Conservation (phyloP, 2,888 invertebrate species). For the Drosophila rellima region DNA sequence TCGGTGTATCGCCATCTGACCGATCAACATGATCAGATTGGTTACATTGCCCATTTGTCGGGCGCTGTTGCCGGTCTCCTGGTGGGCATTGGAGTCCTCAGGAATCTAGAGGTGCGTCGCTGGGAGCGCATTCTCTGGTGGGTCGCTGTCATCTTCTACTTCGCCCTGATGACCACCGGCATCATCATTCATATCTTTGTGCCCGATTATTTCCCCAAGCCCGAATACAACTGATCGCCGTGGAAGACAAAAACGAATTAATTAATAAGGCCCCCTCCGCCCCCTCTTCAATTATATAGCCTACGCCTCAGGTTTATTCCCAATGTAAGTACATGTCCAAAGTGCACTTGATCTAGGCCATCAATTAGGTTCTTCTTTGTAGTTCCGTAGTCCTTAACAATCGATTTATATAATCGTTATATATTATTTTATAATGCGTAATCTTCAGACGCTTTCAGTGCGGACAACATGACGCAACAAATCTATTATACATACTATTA, state of each 20-base stretch:
- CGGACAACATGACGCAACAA: background rate
- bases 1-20: slow-evolving; percentile 95
- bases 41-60: slow-evolving; percentile 97
- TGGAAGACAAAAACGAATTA: slow-evolving; percentile 19
- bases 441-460: background rate
- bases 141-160: slow-evolving; percentile 91
- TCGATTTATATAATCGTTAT: slow-evolving; percentile 7
- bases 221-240: slow-evolving; percentile 72
- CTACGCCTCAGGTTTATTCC: slow-evolving; percentile 44
- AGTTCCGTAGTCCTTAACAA: slow-evolving; percentile 11
- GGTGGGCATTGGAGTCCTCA: slow-evolving; percentile 93
- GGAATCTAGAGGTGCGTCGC: slow-evolving; percentile 91
- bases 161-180: slow-evolving; percentile 90
- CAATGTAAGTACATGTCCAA: slow-evolving; percentile 48
- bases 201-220: slow-evolving; percentile 87
- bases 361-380: slow-evolving; percentile 11
- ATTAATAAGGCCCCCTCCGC: slow-evolving; percentile 31
- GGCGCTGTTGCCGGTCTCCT: slow-evolving; percentile 94
- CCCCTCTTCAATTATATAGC: slow-evolving; percentile 9
- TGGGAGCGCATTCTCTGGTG: slow-evolving; percentile 95
- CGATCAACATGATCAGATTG: slow-evolving; percentile 91
- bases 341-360: slow-evolving; percentile 61
- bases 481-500: slow-evolving; percentile 9
- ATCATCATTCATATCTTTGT: slow-evolving; percentile 91
- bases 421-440: slow-evolving; percentile 7